phyloP scores from a whole-genome alignment of 2,888 invertebrate genomes.

The Therioaphis trifolii region DNA sequence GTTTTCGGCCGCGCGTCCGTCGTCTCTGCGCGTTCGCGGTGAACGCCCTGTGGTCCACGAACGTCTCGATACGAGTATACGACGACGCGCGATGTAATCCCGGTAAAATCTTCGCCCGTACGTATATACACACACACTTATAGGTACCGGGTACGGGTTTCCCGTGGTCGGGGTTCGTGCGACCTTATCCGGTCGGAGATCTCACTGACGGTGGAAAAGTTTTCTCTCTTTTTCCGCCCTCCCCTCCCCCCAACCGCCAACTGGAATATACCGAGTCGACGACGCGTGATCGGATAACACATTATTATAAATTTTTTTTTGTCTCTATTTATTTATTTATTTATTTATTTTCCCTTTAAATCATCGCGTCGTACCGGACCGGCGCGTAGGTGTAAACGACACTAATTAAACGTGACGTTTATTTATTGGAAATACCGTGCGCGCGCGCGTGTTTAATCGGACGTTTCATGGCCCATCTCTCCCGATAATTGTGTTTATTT shows the following conservation, averaged over 20 bases:
- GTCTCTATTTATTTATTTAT: too few species aligned
- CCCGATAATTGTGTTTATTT: background rate
- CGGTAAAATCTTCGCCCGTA: background rate
- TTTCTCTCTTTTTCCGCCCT: too few species aligned
- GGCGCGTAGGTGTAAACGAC: background rate
- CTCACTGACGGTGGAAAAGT: too few species aligned
- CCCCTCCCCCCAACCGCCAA: background rate
- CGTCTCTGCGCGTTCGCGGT: too few species aligned
- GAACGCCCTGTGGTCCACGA: too few species aligned
- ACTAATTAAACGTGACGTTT: conserved; percentile 53
- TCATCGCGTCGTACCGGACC: background rate
- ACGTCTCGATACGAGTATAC: too few species aligned
- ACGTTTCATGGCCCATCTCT: background rate
- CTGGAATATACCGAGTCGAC: background rate
- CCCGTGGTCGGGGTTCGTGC: background rate
- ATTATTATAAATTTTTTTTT: too few species aligned
- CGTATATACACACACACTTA: too few species aligned
- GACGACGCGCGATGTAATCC: background rate
- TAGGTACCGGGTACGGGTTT: too few species aligned
- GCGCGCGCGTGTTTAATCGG: conserved; percentile 11
- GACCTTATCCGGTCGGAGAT: conserved; percentile 20
- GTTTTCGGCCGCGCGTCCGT: too few species aligned
- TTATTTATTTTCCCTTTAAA: background rate
- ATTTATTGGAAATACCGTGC: conserved; percentile 25
- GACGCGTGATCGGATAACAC: too few species aligned